Base-by-base conservation (phyloP, 2,888 invertebrate species). In the Sesamia inferens region DNA sequence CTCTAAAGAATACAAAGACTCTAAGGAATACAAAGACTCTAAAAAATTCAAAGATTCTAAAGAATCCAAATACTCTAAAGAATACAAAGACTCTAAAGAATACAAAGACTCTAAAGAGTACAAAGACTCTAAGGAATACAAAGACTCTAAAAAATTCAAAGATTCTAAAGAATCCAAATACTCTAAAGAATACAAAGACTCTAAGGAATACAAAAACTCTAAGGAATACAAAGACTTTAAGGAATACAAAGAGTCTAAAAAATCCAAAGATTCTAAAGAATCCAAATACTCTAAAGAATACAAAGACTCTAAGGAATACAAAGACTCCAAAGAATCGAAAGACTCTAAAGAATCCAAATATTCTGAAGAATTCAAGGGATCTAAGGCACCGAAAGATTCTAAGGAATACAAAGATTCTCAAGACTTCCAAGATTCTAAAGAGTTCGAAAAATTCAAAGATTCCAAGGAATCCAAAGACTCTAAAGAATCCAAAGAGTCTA, bases 31-130 rank as follows among this genome's bases (percentile, higher is more conserved):
- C 14, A 59, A 24, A 19, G 31, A 57, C 16, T 54, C 63, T 59
- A 31, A 58, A 14, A 67, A 65, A 39, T 54, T 67, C 10, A 70
- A 72, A 48, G 72, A 74, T 47, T 48, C 69, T 5, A 63, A 69
- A 42, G 72, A 78, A 48, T 44, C 24, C 3, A 61, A 42, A 1
- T 16, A 68, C 10, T 48, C 47, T 14, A 59, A 39, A 19, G 39
- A 57, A 19, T 54, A 63, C 61, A 22, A 58, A 13, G 68, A 65
- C 39, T 54, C 70, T 10, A 69, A 72, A 54, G 72, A 68, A 19
- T 63, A 6, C 13, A 61, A 51, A 31, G 67, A 68, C 22, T 42
- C 71, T 14, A 55, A 63, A n/a, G 63, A 70, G 11, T 31, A 1
- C 31, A 31, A 31, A 31, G 1, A 31, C 31, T 7, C 10, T 19